Evolutionary conservation across 2,113 vertebrate species (phyloP).

Genomic region (Daphoenositta chrysoptera): DNA sequence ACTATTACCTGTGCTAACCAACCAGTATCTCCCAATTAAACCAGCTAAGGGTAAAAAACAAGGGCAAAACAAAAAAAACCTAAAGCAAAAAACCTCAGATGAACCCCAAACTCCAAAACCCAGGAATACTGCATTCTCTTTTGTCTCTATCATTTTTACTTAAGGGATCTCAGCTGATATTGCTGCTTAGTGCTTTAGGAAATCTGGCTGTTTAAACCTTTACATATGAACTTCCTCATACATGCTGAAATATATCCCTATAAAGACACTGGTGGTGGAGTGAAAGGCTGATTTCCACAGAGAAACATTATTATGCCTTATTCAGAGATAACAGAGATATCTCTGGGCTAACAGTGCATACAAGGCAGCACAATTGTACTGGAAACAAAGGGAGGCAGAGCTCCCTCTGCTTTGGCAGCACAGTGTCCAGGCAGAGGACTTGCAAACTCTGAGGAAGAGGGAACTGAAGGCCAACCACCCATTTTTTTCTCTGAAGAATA

Average conservation of each 20-base stretch:
- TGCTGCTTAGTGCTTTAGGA: neutral
- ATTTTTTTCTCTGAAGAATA: neutral
- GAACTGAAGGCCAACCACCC: neutral
- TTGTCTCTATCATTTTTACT: neutral
- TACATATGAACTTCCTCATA: neutral
- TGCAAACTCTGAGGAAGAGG: neutral
- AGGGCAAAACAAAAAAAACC: neutral
- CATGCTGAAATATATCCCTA: neutral
- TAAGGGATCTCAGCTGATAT: neutral
- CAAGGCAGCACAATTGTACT: neutral
- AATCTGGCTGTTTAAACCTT: neutral
- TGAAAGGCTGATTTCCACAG: neutral
- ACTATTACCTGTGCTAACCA: neutral
- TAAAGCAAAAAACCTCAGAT: fast-evolving
- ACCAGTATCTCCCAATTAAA: neutral
- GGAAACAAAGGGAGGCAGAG: neutral
- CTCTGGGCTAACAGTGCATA: neutral
- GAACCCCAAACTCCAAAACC: neutral
- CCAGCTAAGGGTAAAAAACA: neutral
- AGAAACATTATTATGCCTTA: neutral
- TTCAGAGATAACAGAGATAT: neutral
- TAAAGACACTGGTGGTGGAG: neutral
- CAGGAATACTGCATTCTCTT: neutral
- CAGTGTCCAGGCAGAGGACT: neutral
- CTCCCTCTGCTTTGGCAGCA: neutral